These are phyloP conservation scores for Myrmecophaga tridactyla DNA, from an alignment of 2,113 vertebrate species.

Conservation along the genomic window DNA sequence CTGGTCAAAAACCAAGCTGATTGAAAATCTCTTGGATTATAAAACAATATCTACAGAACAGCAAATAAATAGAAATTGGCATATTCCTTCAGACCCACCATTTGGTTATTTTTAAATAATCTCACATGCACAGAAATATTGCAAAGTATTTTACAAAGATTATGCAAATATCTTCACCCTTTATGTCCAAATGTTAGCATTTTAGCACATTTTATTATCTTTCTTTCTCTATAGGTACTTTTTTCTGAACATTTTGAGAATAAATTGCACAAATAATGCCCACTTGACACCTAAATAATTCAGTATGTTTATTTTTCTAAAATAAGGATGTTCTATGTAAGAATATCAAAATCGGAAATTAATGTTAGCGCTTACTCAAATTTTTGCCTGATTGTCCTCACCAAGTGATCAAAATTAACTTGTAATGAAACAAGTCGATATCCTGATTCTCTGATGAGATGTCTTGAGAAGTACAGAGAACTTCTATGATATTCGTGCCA, in stretches of 20 bases:
- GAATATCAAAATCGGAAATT: neutral
- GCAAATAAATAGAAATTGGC: neutral
- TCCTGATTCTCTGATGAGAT: neutral
- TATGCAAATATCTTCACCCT: neutral
- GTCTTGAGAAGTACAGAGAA: neutral
- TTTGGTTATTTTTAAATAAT: constrained; percentile 8
- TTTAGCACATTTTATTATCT: neutral
- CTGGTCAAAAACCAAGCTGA: neutral
- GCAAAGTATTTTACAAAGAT: neutral
- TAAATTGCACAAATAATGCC: too few species aligned
- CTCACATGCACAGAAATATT: neutral
- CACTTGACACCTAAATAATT: neutral
- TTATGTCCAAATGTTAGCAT: neutral
- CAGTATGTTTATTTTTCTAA: neutral
- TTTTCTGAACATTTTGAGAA: too few species aligned
- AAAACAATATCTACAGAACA: neutral
- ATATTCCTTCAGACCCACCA: rapidly evolving
- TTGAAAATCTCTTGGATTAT: neutral
- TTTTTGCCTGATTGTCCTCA: neutral
- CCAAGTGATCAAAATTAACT: neutral
- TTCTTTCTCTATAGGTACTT: neutral
- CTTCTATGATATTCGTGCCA: neutral
- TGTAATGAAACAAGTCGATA: neutral
- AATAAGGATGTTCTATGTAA: neutral
- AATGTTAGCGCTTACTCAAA: neutral